phyloP scores from a whole-genome alignment of 2,888 invertebrate genomes.

The Oscheius myriophilus region DNA sequence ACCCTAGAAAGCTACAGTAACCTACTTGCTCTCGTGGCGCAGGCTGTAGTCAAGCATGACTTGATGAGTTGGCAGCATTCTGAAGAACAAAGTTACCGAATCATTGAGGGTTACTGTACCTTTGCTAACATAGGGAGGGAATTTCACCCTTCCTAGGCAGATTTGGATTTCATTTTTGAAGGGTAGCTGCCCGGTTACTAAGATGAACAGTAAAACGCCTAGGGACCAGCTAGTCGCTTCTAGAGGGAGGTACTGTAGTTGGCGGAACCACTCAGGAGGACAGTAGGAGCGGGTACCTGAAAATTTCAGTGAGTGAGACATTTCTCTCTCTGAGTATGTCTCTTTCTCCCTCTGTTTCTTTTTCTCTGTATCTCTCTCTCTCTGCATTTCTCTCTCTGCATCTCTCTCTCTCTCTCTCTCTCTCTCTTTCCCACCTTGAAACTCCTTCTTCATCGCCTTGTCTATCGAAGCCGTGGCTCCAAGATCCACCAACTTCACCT shows the following conservation, averaged over 20 bases:
- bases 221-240: conserved; percentile 85
- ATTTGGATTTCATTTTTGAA: conserved; percentile 67
- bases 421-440: conserved; percentile 46
- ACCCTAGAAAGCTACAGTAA: conserved; percentile 11
- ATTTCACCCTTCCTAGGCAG: conserved; percentile 61
- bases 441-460: conserved; percentile 62
- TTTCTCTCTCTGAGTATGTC: neutral
- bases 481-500: conserved; percentile 64
- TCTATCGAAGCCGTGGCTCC: conserved; percentile 64
- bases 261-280: conserved; percentile 68
- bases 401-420: neutral
- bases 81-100: conserved; percentile 3
- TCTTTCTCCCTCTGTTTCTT: neutral
- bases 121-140: conserved; percentile 55
- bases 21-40: conserved; percentile 38
- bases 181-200: conserved; percentile 60
- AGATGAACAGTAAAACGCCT: conserved; percentile 75
- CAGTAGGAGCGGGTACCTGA: conserved; percentile 62
- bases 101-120: conserved; percentile 25
- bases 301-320: neutral
- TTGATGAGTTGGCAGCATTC: conserved; percentile 52
- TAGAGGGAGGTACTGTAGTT: conserved; percentile 61
- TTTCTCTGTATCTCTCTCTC: too few relatives aligned
- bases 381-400: too few relatives aligned
- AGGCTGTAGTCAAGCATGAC: conserved; percentile 53